Evolutionary conservation across 2,113 vertebrate species (phyloP).

Genomic region (Tychaedon coryphoeus): DNA sequence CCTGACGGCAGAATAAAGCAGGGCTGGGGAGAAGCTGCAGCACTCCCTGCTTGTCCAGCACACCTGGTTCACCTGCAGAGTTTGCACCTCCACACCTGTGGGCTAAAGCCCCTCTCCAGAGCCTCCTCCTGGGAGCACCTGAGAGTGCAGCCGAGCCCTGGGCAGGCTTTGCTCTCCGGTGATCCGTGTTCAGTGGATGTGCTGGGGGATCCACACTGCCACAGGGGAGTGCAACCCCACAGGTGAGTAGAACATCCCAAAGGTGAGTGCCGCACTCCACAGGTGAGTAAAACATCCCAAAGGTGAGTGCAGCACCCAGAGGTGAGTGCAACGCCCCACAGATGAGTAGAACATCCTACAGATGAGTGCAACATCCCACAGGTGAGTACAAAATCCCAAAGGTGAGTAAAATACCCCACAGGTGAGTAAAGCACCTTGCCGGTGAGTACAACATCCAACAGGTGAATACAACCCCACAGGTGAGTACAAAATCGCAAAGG

Average conservation of each 20-base stretch:
- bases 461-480: rapidly evolving
- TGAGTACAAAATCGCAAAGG: not conserved
- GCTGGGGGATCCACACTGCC: not conserved
- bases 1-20: not conserved
- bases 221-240: not conserved
- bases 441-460: rapidly evolving
- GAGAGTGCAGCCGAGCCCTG: not conserved
- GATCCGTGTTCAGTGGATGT: rapidly evolving
- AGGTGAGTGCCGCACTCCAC: rapidly evolving
- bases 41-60: not conserved
- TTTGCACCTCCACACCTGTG: not conserved
- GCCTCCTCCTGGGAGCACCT: not conserved
- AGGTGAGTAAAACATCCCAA: rapidly evolving
- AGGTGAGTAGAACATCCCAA: no score
- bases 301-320: no score
- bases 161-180: not conserved
- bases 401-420: no score
- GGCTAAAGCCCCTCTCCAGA: not conserved
- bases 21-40: not conserved
- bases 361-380: not conserved
- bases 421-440: no score
- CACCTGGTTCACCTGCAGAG: not conserved
- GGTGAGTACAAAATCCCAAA: no score
- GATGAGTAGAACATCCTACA: no score
- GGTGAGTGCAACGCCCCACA: rapidly evolving